Evolutionary conservation across 2,113 vertebrate genomes (phyloP).

Genomic region (Poicephalus gulielmi): DNA sequence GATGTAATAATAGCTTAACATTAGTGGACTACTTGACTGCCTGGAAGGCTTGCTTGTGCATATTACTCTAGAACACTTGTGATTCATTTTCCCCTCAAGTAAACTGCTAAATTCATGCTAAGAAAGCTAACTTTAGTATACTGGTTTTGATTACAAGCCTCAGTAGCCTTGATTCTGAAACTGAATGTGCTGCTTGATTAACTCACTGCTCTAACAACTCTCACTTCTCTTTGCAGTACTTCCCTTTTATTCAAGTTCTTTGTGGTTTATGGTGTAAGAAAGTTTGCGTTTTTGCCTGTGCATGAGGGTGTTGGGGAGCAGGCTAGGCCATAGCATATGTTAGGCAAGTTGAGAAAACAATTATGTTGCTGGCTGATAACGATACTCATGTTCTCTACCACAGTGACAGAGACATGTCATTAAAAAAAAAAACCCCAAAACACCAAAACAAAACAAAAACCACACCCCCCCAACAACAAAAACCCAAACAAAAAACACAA

Average conservation of each 20-base stretch:
- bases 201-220: slow-evolving; percentile 17
- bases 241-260: neutral
- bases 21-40: neutral
- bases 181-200: slow-evolving; percentile 31
- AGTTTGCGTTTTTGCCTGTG: neutral
- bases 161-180: slow-evolving; percentile 19
- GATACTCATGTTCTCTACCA: neutral
- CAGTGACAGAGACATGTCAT: neutral
- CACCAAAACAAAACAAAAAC: neutral
- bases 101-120: slow-evolving; percentile 8
- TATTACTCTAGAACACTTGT: neutral
- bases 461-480: no score
- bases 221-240: neutral
- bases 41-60: neutral
- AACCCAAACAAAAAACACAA: neutral
- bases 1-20: neutral
- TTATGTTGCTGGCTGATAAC: neutral
- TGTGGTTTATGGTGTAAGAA: neutral
- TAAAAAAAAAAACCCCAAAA: neutral
- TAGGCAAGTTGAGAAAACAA: neutral
- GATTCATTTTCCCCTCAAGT: slow-evolving; percentile 34
- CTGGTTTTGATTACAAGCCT: neutral
- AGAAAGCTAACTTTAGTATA: slow-evolving; percentile 23
- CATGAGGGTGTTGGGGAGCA: neutral
- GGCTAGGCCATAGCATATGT: neutral